Evolutionary conservation across 2,888 invertebrate genomes (phyloP), one percentile per base, ranked within the genome.

Genomic region (Altica lythri): DNA sequence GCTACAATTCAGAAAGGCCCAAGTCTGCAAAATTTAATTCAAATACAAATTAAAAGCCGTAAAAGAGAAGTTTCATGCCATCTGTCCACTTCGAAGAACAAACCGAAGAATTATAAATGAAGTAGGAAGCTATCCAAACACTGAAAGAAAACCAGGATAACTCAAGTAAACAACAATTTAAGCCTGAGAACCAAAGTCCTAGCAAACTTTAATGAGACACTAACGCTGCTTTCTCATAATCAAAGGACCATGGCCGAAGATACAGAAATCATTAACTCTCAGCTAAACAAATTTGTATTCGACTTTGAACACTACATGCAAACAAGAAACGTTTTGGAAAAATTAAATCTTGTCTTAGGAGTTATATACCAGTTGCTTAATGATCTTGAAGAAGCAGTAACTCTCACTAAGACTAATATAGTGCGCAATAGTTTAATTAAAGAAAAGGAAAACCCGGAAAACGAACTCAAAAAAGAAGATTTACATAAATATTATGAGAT

Each of bases 101-200:
- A 54, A 44, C 12, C 22, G 30, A 42, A 44, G 40, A 8, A 14
- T 49, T 18, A 27, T 49, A n/a, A 50, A 45, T 17, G 38, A 5
- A 1, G 2, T 49, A 5, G 54, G 54, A 1, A 37, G 37, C 35
- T 2, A 53, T 53, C 10, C 1, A 16, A 25, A 5, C 30, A 4
- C 14, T 48, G 1, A 25, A 34, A 34, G 32, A 19, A 4, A 47
- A 42, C 25, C 32, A 22, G 22, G n/a, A 30, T 5, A 44, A 44
- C 4, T 1, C 8, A 38, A 19, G 1, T 40, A 6, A 49, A 49
- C 22, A 30, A 49, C 1, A 40, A 49, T 16, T 27, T 49, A 10
- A 38, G 25, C 9, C 13, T 40, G 1, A 49, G 29, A 1, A 49
- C 18, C 2, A 9, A 10, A 32, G 9, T 50, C 9, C 14, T 50